Conservation (phyloP, 2,797 vertebrate species). For the Micrastur ruficollis region DNA sequence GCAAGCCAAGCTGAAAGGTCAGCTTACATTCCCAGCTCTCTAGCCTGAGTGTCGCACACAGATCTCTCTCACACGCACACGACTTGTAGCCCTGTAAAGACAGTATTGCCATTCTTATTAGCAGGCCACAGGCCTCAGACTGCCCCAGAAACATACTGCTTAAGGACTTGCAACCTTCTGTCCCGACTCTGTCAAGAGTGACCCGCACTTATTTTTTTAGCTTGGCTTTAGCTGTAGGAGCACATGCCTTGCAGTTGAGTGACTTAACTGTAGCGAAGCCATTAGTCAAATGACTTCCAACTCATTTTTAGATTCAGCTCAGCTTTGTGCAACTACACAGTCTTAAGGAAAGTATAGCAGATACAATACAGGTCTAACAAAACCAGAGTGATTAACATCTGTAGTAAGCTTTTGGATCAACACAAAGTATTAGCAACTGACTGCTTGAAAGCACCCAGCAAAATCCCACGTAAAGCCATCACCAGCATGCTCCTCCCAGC, state of each 20-base stretch:
- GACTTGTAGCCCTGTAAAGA: neutral
- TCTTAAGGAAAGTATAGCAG: neutral
- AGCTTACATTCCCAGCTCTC: neutral
- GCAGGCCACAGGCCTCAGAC: neutral
- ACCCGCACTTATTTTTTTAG: neutral
- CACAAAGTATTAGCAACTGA: neutral
- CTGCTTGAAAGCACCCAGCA: neutral
- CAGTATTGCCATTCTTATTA: neutral
- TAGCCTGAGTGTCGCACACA: fast-evolving
- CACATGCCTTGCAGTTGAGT: neutral
- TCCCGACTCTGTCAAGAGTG: too few relatives aligned
- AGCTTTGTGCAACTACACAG: fast-evolving
- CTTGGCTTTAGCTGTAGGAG: neutral
- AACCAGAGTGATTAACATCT: neutral
- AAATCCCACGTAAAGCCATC: neutral
- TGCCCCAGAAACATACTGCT: neutral
- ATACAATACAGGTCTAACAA: neutral
- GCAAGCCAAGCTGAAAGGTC: neutral
- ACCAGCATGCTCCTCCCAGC: neutral
- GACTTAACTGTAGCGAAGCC: neutral
- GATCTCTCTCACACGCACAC: fast-evolving
- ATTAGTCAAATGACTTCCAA: neutral
- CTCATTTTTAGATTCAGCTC: neutral
- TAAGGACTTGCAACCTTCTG: neutral
- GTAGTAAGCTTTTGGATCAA: neutral